A percentile compares a stretch with the other conserved stretches of the same genome.
Evolutionary conservation across 2,113 vertebrate species (phyloP).

Genomic region (Leptobrachium leishanense): DNA sequence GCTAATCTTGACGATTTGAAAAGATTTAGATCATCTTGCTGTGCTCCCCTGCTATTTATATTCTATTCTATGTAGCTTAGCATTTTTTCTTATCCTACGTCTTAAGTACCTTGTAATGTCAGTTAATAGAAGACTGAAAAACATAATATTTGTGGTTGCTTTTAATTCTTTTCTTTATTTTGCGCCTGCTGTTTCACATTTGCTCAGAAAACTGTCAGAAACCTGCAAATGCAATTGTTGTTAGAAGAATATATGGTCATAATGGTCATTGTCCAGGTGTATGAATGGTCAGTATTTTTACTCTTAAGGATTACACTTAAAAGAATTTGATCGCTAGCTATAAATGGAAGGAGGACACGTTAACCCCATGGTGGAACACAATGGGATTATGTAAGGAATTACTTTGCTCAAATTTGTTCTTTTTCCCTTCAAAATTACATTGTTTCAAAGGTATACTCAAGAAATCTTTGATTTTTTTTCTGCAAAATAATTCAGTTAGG

Average conservation of each 20-base stretch:
- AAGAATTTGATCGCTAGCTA: neutral
- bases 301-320: neutral
- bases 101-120: neutral
- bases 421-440: too few species aligned
- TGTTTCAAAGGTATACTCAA: too few species aligned
- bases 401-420: too few species aligned
- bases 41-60: conserved; percentile 6
- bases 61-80: neutral
- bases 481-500: too few species aligned
- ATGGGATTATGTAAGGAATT: too few species aligned
- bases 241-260: neutral
- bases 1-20: neutral
- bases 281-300: neutral
- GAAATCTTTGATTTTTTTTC: too few species aligned
- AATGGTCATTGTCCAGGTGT: neutral
- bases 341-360: too few species aligned
- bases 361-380: too few species aligned
- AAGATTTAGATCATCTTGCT: neutral
- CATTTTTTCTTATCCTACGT: neutral
- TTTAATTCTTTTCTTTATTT: neutral
- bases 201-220: neutral
- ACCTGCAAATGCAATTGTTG: neutral
- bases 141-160: neutral
- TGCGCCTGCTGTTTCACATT: neutral
- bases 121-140: neutral